Percentiles rank a stretch among this genome's conserved stretches.
Conservation (phyloP, 2,797 vertebrate species). For the Austrolebias charrua region DNA sequence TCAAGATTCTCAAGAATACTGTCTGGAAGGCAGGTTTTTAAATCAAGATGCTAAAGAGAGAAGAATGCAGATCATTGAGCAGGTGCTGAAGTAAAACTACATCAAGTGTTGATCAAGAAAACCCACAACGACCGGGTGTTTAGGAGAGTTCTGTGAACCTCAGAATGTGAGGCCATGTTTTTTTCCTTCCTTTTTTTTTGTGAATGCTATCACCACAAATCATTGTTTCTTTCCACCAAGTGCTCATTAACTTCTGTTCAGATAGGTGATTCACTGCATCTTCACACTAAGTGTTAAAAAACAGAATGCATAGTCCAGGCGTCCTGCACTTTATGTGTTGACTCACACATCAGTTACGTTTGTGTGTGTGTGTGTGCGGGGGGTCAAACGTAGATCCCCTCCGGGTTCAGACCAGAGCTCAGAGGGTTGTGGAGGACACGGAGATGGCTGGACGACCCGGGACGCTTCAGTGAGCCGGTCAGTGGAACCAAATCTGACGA, state of each 20-base stretch:
- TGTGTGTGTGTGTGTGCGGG: neutral
- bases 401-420: constrained; percentile 92
- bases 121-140: constrained; percentile 32
- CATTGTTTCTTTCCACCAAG: constrained; percentile 30
- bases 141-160: constrained; percentile 23
- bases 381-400: constrained; percentile 95
- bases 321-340: constrained; percentile 38
- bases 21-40: constrained; percentile 62
- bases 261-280: constrained; percentile 31
- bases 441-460: constrained; percentile 85
- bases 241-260: constrained; percentile 31
- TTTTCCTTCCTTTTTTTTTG: constrained; percentile 4
- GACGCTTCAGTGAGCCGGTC: constrained; percentile 90
- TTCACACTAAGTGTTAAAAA: constrained; percentile 27
- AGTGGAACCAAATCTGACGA: constrained; percentile 83
- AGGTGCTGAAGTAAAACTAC: constrained; percentile 59
- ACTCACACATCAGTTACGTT: constrained; percentile 31
- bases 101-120: constrained; percentile 48
- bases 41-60: constrained; percentile 52
- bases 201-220: constrained; percentile 1
- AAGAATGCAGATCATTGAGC: constrained; percentile 62
- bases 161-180: constrained; percentile 5
- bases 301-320: constrained; percentile 65
- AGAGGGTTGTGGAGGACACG: constrained; percentile 90
- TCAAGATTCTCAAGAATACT: constrained; percentile 51